Evolutionary conservation across 30 jellyfish, hydroid and myxozoan genomes (phyloP).

Genomic region (Mastigias papua): DNA sequence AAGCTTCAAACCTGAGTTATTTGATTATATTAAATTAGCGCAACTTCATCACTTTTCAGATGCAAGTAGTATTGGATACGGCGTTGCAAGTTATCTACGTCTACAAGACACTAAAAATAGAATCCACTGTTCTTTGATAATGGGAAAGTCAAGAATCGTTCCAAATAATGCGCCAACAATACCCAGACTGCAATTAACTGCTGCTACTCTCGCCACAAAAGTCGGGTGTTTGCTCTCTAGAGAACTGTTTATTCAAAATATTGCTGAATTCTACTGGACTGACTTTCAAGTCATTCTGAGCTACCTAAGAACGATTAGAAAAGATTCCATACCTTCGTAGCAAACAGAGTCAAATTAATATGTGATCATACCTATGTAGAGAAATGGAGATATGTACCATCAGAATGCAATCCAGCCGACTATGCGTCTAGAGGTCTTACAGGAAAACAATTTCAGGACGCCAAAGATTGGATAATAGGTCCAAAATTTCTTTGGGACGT

Average conservation of each 20-base stretch:
- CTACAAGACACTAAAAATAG: constrained; percentile 20
- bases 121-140: neutral
- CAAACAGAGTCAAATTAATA: constrained; percentile 30
- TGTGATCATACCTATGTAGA: constrained; percentile 24
- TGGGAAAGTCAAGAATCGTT: neutral
- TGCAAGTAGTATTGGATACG: constrained; percentile 56
- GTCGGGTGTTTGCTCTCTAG: neutral
- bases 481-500: constrained; percentile 7
- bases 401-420: neutral
- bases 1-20: neutral
- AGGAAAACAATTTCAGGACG: constrained; percentile 8
- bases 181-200: neutral
- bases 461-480: constrained; percentile 23
- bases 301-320: constrained; percentile 22
- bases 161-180: neutral
- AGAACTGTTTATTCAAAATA: constrained; percentile 9
- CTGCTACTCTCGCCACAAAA: neutral
- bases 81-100: constrained; percentile 51
- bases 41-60: constrained; percentile 67
- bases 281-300: constrained; percentile 42
- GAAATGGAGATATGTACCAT: constrained; percentile 25
- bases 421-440: constrained; percentile 26
- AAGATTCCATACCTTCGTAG: constrained; percentile 34
- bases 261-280: constrained; percentile 29
- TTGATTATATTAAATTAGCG: constrained; percentile 25